Evolutionary conservation across 2,888 invertebrate species (phyloP).

Genomic region (Lepidonotus clava): DNA sequence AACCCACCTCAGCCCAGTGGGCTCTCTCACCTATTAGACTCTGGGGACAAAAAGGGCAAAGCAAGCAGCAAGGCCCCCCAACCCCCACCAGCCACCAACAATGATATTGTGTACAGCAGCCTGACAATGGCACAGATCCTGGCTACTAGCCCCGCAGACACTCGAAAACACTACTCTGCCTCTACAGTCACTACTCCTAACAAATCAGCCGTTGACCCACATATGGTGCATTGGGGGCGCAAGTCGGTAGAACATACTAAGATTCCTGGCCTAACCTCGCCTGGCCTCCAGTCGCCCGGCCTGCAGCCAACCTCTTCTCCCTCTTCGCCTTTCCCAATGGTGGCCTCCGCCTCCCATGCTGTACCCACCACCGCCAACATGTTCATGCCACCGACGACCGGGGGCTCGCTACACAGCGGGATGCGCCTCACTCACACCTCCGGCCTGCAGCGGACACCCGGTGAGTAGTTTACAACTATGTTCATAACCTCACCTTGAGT

Average conservation of each 20-base stretch:
- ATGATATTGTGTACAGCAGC: conserved; percentile 43
- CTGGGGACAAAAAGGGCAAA: not conserved
- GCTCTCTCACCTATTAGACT: conserved; percentile 10
- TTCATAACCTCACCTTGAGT: no score
- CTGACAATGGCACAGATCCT: conserved; percentile 44
- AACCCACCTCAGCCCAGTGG: not conserved
- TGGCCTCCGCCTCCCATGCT: not conserved
- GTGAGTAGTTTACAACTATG: no score
- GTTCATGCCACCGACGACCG: conserved; percentile 11
- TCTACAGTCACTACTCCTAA: not conserved
- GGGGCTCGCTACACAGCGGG: not conserved
- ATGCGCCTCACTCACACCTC: not conserved
- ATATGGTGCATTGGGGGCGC: conserved; percentile 4
- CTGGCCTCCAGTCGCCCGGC: not conserved
- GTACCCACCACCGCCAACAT: conserved; percentile 13
- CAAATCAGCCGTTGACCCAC: not conserved
- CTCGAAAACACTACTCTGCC: not conserved
- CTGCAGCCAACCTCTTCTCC: not conserved
- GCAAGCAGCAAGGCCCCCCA: not conserved
- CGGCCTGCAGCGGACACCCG: not conserved
- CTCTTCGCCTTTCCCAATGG: not conserved
- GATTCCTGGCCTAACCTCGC: not conserved
- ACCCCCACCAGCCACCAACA: not conserved
- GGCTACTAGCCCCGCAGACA: not conserved
- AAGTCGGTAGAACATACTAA: not conserved